A percentile compares a stretch with the other conserved stretches of the same genome.
Evolutionary conservation across 2,888 invertebrate genomes (phyloP).

Genomic region (Cantharis flavilabris): DNA sequence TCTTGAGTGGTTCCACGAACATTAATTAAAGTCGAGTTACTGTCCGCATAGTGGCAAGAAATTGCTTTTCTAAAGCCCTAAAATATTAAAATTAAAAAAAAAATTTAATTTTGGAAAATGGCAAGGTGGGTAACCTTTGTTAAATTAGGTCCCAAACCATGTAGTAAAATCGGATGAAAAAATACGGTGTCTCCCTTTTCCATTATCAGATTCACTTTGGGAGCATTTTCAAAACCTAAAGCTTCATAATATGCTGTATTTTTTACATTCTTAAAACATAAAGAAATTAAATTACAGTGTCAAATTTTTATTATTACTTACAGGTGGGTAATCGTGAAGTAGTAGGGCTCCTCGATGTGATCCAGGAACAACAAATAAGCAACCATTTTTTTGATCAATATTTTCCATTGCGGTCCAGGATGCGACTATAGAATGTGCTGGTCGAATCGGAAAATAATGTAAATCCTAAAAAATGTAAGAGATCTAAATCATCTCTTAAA

Average conservation of each 20-base stretch:
- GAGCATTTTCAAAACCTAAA: constrained; percentile 53
- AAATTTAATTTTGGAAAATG: background rate
- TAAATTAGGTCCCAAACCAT: constrained; percentile 82
- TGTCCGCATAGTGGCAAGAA: constrained; percentile 80
- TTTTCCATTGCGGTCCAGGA: constrained; percentile 88
- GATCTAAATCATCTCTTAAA: too few relatives aligned
- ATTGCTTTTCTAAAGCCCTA: constrained; percentile 79
- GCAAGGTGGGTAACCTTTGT: constrained; percentile 60
- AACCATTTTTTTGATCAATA: constrained; percentile 77
- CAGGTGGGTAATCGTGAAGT: constrained; percentile 73
- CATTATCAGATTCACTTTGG: constrained; percentile 72
- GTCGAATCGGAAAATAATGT: constrained; percentile 87
- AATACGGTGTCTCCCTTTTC: constrained; percentile 85
- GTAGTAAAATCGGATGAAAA: constrained; percentile 85
- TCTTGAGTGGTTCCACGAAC: constrained; percentile 70
- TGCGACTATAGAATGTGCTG: constrained; percentile 78
- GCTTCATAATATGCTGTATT: constrained; percentile 71
- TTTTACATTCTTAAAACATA: constrained; percentile 47
- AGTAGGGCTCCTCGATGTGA: constrained; percentile 68
- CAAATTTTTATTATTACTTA: constrained; percentile 42
- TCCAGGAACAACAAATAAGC: constrained; percentile 80
- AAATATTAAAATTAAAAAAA: constrained; percentile 10
- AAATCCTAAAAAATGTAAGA: constrained; percentile 66
- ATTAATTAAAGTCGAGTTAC: constrained; percentile 71
- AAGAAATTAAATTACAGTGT: background rate